These are phyloP conservation scores for Sceloporus tristichus DNA, from an alignment of 2,113 vertebrate species.

Conservation along the genomic window DNA sequence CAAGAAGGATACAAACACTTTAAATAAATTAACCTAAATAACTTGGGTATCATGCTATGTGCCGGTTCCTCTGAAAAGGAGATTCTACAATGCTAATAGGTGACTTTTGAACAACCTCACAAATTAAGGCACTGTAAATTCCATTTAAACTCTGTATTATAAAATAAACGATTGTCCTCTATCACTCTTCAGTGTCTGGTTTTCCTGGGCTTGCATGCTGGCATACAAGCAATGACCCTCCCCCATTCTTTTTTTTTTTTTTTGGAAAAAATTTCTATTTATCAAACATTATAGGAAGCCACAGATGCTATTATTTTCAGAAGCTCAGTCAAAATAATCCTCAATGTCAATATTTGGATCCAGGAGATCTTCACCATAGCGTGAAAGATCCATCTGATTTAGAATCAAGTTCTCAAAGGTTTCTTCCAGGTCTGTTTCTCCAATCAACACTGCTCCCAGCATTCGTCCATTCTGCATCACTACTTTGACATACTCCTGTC, in stretches of 20 bases:
- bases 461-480: conserved; percentile 90
- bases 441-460: conserved; percentile 93
- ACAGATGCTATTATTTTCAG: background rate
- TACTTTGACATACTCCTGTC: conserved; percentile 91
- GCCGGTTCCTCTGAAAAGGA: no score
- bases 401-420: conserved; percentile 98
- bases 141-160: background rate
- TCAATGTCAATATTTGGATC: conserved; percentile 95
- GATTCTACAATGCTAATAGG: no score
- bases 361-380: conserved; percentile 90
- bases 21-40: no score
- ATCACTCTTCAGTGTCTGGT: background rate
- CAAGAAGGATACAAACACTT: no score
- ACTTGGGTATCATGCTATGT: no score
- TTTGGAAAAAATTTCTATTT: background rate
- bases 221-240: no score
- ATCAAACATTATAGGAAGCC: background rate
- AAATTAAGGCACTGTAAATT: background rate
- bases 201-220: no score
- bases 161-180: no score
- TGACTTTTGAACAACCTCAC: background rate
- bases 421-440: conserved; percentile 95
- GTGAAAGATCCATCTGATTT: conserved; percentile 95
- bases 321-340: conserved; percentile 94
- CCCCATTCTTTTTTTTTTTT: background rate